Evolutionary conservation across 2,797 vertebrate species (phyloP).

Genomic region (Odontamblyopus rebecca): DNA sequence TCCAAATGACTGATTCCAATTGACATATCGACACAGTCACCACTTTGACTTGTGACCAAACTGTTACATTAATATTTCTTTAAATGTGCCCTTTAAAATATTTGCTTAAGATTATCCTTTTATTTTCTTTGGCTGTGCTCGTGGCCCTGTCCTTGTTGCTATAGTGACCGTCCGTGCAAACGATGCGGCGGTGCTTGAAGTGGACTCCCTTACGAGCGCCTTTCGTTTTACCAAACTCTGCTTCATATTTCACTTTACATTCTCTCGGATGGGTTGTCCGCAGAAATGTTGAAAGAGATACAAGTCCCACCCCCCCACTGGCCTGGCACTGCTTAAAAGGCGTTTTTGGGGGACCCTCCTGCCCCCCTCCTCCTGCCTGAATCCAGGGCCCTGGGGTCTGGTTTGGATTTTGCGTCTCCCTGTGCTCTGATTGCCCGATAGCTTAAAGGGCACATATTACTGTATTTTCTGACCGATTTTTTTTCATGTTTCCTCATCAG

Average conservation of each 20-base stretch:
- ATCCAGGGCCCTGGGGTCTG: slow-evolving; percentile 68
- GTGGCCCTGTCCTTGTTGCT: slow-evolving; percentile 21
- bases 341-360: slow-evolving; percentile 45
- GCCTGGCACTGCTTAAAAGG: slow-evolving; percentile 67
- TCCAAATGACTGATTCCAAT: too few species aligned
- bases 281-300: slow-evolving; percentile 57
- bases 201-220: slow-evolving; percentile 10
- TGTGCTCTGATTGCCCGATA: slow-evolving; percentile 77
- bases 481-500: too few species aligned
- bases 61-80: too few species aligned
- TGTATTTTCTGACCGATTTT: too few species aligned
- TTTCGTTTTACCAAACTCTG: slow-evolving; percentile 47
- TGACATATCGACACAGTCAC: too few species aligned
- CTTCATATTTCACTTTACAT: slow-evolving; percentile 51
- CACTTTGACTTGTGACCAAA: too few species aligned
- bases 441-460: slow-evolving; percentile 51
- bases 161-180: slow-evolving; percentile 33
- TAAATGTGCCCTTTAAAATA: too few species aligned
- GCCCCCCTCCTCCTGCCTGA: slow-evolving; percentile 9
- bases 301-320: slow-evolving; percentile 38
- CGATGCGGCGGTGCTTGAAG: slow-evolving; percentile 40
- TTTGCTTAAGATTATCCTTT: not conserved
- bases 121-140: not conserved
- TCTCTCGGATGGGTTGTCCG: slow-evolving; percentile 34
- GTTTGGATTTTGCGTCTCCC: slow-evolving; percentile 79